These are phyloP conservation scores for Cromileptes altivelis DNA, from an alignment of 2,113 vertebrate species.

Conservation along the genomic window DNA sequence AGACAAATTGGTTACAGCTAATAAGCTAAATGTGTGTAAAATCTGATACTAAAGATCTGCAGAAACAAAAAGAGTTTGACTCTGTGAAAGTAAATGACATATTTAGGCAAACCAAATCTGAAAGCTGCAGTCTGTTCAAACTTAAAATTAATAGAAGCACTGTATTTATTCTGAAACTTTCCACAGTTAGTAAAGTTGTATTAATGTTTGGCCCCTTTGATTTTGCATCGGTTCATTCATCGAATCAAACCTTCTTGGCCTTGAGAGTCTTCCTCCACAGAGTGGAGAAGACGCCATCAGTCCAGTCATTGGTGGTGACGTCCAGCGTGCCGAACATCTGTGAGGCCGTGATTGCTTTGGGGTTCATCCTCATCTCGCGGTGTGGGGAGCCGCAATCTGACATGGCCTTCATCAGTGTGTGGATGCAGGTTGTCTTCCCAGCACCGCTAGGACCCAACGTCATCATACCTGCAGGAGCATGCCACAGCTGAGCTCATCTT, in stretches of 20 bases:
- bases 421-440: slow-evolving; percentile 89
- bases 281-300: slow-evolving; percentile 90
- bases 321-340: slow-evolving; percentile 92
- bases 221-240: not conserved
- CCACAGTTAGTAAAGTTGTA: too few relatives aligned
- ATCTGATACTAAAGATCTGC: too few relatives aligned
- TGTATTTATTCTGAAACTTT: too few relatives aligned
- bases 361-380: slow-evolving; percentile 93
- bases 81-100: too few relatives aligned
- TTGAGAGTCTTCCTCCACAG: slow-evolving; percentile 92
- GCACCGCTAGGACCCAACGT: slow-evolving; percentile 88
- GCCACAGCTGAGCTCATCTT: too few relatives aligned
- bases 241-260: slow-evolving; percentile 86
- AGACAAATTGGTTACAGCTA: too few relatives aligned
- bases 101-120: too few relatives aligned
- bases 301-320: slow-evolving; percentile 92
- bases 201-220: too few relatives aligned
- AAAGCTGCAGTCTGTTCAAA: too few relatives aligned
- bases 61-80: too few relatives aligned
- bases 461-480: slow-evolving; percentile 85
- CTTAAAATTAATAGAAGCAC: too few relatives aligned
- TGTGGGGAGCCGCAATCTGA: slow-evolving; percentile 87
- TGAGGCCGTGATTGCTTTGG: slow-evolving; percentile 90
- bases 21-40: too few relatives aligned
- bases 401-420: slow-evolving; percentile 90